A percentile compares a stretch with the other conserved stretches of the same genome.
These are phyloP conservation scores for Prunella strophiata DNA, from an alignment of 2,797 vertebrate species.

Conservation along the genomic window DNA sequence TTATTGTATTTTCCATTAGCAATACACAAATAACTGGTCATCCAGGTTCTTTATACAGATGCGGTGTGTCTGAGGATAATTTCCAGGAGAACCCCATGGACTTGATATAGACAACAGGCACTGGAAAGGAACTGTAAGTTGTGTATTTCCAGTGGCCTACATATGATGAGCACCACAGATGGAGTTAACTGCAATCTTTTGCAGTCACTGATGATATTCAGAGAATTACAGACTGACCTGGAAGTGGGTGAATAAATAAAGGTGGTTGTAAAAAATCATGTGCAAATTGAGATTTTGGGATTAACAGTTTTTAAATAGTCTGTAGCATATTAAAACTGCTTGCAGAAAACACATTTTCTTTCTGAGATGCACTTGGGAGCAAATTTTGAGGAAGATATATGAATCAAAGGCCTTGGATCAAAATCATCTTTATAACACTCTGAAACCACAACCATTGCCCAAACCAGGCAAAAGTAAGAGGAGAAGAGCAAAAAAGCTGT, in stretches of 20 bases:
- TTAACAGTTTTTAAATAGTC: background rate
- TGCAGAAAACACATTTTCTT: background rate
- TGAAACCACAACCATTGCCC: background rate
- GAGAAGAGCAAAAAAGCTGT: background rate
- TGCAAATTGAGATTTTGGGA: background rate
- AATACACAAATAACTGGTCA: background rate
- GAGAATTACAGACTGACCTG: background rate
- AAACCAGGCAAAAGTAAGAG: background rate
- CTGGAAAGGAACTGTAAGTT: background rate
- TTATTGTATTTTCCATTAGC: background rate
- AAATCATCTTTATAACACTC: background rate
- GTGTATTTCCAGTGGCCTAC: background rate
- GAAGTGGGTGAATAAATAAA: background rate
- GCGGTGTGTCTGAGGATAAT: background rate
- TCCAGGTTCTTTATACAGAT: background rate
- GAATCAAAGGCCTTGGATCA: background rate
- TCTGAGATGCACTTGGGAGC: background rate
- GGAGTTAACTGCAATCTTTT: background rate
- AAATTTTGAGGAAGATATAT: background rate
- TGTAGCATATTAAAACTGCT: background rate
- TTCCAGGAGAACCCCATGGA: background rate
- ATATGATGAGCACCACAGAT: background rate
- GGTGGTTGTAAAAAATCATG: background rate
- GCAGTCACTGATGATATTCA: background rate
- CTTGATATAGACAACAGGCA: background rate